Evolutionary conservation across 1,140 invertebrate genomes (phyloP), one percentile per base, ranked within the genome.

Genomic region (Orius insidiosus): DNA sequence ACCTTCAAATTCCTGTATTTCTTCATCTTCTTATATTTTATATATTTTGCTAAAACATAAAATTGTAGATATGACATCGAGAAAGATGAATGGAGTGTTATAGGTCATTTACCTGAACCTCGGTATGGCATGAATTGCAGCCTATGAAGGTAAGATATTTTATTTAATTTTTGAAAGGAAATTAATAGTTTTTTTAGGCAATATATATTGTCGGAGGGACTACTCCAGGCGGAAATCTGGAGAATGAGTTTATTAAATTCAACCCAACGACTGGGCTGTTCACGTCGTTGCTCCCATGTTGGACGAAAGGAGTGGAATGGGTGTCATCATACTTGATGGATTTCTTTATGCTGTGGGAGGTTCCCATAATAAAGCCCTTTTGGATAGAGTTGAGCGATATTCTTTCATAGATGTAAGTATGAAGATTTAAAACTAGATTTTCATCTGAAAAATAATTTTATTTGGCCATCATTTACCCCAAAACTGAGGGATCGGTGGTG

Each of bases 161-260:
- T n/a, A 24, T 4, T 24, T 24, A 24, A 24, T 24, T 24, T 3
- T n/a, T n/a, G 24, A 36, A 34, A 35, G 33, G 50, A 15, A 11
- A 45, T 46, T 37, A 35, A 34, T 43, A 4, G 5, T 18, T 15
- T 2, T 46, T 44, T 53, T 32, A 80, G 80, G 84, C 50, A 65
- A 90, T 14, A 92, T 94, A 92, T 59, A 74, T 94, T 50, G 81
- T 93, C 16, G 90, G 90, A 31, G 89, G 90, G n/a, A n/a, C 1
- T 86, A 87, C 60, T 90, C 85, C 24, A 69, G 86, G 46, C 86
- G n/a, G n/a, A 90, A 62, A 71, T 87, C 34, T 74, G n/a, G n/a
- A n/a, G n/a, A n/a, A 45, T 56, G 53, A 53, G 8, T 51, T 65
- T 55, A 55, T 68, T 11, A 75, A 74, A 55, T 88, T 81, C 56